Evolutionary conservation across 2,113 vertebrate genomes (phyloP), one percentile per base, ranked within the genome.

Genomic region (Alosa alosa): DNA sequence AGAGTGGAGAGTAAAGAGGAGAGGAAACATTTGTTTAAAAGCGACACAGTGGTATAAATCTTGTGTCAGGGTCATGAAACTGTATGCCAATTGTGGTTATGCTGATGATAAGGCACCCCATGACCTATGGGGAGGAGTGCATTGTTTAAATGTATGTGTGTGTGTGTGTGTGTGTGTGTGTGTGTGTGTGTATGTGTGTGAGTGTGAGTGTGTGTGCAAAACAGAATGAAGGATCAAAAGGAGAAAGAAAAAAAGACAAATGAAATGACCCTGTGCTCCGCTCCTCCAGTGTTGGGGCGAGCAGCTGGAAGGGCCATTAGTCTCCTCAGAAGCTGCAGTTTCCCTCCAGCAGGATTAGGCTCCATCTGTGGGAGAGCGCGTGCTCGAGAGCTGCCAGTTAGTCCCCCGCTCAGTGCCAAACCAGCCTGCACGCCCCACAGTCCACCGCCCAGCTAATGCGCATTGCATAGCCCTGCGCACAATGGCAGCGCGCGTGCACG

Each of bases 291-390:
- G 18, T 6, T 22, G 47, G 18, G 52, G 39, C 57, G 57, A 86
- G 82, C 86, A 86, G 75, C 86, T 86, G 86, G 86, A 83, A 83
- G 64, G 45, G 47, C 64, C 31, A 86, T 86, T 84, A 55, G 49
- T 68, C 31, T 39, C 8, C 52, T 57, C 57, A 47, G 47, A 88
- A 82, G 81, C 47, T 45, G n/a, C 81, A 6, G 11, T 36, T 85
- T 84, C 45, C 83, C 84, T 57, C 81, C 52, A 1, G 55, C 83
- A 84, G 86, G 75, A 81, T 84, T 83, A 84, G 39, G 60, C 60
- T 81, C 81, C 83, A 87, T 87, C 82, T 87, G 86, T 36, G 86
- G 57, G 13, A 11, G 75, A 82, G 75, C 84, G 83, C 81, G 64
- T 36, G 86, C 86, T 84, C n/a, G 52, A 72, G 25, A 83, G 83